These are phyloP conservation scores for Zosterops pallidus DNA, from an alignment of 2,113 vertebrate species.

Conservation along the genomic window DNA sequence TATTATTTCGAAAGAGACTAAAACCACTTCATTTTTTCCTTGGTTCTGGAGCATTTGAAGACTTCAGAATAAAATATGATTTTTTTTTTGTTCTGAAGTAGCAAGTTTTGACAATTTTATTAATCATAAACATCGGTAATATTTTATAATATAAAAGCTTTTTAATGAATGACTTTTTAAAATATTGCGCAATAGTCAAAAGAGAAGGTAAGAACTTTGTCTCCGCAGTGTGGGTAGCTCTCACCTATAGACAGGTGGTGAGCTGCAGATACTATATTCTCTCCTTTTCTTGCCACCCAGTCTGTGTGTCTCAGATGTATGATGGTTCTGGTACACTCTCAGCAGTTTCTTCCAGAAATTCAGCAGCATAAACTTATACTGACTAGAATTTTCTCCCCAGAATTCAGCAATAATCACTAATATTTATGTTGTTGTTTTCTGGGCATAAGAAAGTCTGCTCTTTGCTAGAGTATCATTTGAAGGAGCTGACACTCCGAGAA, in stretches of 20 bases:
- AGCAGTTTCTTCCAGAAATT: not conserved
- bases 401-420: not conserved
- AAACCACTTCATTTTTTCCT: not conserved
- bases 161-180: not conserved
- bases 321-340: not conserved
- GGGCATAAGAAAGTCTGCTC: not conserved
- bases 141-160: not conserved
- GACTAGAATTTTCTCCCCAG: not conserved
- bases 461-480: not conserved
- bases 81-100: not conserved
- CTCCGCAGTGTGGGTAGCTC: not conserved
- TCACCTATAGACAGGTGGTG: not conserved
- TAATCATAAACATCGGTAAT: not conserved
- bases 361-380: not conserved
- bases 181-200: not conserved
- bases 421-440: not conserved
- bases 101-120: not conserved
- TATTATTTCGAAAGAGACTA: not conserved
- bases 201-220: not conserved
- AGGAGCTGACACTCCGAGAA: not conserved
- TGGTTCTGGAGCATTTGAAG: not conserved
- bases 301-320: not conserved
- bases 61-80: not conserved
- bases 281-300: not conserved
- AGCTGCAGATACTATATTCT: not conserved